Evolutionary conservation across 2,797 vertebrate genomes (phyloP).

Genomic region (Percopsis omiscomaycus): DNA sequence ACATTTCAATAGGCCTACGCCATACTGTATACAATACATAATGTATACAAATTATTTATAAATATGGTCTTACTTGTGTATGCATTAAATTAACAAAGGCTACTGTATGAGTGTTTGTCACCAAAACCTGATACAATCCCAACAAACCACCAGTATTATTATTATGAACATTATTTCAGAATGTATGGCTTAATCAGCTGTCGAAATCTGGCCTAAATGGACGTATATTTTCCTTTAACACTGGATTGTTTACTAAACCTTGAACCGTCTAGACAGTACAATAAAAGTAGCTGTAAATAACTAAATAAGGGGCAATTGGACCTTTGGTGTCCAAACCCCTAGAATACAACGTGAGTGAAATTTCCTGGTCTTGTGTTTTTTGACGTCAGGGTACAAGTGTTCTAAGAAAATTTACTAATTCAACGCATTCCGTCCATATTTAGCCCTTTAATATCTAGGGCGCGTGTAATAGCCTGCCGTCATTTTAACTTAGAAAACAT

Average conservation of each 20-base stretch:
- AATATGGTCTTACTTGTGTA: constrained; percentile 55
- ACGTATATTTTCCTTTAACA: constrained; percentile 79
- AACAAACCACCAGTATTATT: too few relatives aligned
- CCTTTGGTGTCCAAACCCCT: constrained; percentile 84
- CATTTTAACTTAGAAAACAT: constrained; percentile 25
- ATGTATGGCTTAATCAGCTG: constrained; percentile 16
- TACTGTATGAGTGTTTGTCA: background rate
- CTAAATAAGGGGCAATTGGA: constrained; percentile 99
- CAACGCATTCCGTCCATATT: constrained; percentile 54
- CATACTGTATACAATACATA: constrained; percentile 14
- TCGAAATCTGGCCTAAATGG: constrained; percentile 35
- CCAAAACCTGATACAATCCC: too few relatives aligned
- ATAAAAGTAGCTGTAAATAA: constrained; percentile 97
- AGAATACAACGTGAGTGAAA: constrained; percentile 79
- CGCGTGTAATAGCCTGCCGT: background rate
- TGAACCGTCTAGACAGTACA: constrained; percentile 99
- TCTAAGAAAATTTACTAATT: constrained; percentile 16
- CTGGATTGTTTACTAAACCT: constrained; percentile 98
- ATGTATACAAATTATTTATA: constrained; percentile 62
- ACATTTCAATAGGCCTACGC: constrained; percentile 42
- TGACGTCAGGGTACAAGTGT: constrained; percentile 44
- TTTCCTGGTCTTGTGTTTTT: constrained; percentile 39
- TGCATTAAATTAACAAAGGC: constrained; percentile 71
- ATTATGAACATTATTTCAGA: background rate
- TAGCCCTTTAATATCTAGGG: constrained; percentile 1